Base-by-base conservation (phyloP, 1,140 invertebrate genomes). In the Anagrus nilaparvatae region DNA sequence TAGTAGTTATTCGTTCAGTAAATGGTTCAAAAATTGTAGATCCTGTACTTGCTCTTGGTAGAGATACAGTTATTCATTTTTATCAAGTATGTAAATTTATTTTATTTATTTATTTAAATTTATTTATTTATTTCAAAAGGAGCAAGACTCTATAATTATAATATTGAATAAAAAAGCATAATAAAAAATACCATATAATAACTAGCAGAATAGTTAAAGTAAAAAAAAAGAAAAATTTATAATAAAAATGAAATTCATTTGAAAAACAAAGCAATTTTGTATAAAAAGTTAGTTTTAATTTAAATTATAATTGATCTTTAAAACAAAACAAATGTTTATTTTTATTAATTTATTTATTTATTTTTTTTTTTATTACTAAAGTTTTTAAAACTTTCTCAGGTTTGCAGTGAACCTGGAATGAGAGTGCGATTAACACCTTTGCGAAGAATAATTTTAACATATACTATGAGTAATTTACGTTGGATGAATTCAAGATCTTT, bases 401-500 rank as follows among this genome's bases (percentile, higher is more conserved):
- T 63, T 16, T 67, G 51, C 49, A 69, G 58, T 45, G 67, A 61
- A 64, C 59, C 56, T 33, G 59, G 55, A 31, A 58, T 60, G n/a
- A 60, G 65, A 44, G 72, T 83, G 18, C 70, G 73, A 47, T 69
- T 82, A 51, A 70, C 74, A 16, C 76, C 78, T 4, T 67, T 88
- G 18, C 74, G 81, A 19, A 77, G 79, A 50, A 76, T 87, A 7
- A 73, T 75, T 47, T 56, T 87, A 13, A 63, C 73, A 1, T 84
- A 81, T 46, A 77, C 73, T 40, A 66, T 88, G 27, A 72, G 81
- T n/a, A 78, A 77, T 40, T 68, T 90, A 16, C 78, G 84, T 42
- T 97, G 92, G 92, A 67, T 97, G 33, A 93, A 93, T 45, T 77
- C 85, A 1, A 72, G 87, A 41, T 89, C 86, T 30, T 66, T 97